phyloP scores from a whole-genome alignment of 2,113 vertebrate genomes.

The Lagopus leucura region DNA sequence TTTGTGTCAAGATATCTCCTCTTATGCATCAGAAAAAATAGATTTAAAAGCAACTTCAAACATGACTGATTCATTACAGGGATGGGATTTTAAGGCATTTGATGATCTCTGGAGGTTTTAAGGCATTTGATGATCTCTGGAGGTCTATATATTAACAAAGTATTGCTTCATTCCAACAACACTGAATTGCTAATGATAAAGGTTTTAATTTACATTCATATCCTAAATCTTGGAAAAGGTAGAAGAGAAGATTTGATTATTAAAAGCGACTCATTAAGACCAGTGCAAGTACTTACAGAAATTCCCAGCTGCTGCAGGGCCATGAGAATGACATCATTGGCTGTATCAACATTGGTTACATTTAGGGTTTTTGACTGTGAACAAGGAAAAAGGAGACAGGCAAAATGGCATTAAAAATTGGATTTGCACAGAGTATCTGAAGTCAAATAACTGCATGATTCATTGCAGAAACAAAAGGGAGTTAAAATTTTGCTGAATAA shows the following conservation, averaged over 20 bases:
- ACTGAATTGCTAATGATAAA: not conserved
- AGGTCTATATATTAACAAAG: not conserved
- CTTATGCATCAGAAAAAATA: not conserved
- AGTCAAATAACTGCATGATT: not conserved
- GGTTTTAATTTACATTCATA: not conserved
- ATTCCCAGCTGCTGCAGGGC: slow-evolving; percentile 90
- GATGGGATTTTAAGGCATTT: not conserved
- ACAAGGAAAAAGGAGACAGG: slow-evolving; percentile 30
- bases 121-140: not conserved
- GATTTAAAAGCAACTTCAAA: not conserved
- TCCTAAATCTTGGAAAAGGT: not conserved
- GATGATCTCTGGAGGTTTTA: not conserved
- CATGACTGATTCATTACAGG: not conserved
- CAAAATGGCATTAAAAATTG: slow-evolving; percentile 10
- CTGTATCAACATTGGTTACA: slow-evolving; percentile 88
- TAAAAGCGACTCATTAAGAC: slow-evolving; percentile 21
- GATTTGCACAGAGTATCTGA: slow-evolving; percentile 26
- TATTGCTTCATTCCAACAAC: slow-evolving; percentile 2
- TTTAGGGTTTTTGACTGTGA: slow-evolving; percentile 90
- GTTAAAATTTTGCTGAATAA: slow-evolving; percentile 12
- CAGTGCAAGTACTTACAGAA: slow-evolving; percentile 80
- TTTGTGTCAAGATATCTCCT: not conserved
- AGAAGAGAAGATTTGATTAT: not conserved
- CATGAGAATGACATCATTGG: slow-evolving; percentile 88
- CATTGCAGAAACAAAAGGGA: not conserved